Percentiles rank a stretch among this genome's conserved stretches.
phyloP scores from a whole-genome alignment of 1,140 invertebrate species.

The Saccostrea glomerata region DNA sequence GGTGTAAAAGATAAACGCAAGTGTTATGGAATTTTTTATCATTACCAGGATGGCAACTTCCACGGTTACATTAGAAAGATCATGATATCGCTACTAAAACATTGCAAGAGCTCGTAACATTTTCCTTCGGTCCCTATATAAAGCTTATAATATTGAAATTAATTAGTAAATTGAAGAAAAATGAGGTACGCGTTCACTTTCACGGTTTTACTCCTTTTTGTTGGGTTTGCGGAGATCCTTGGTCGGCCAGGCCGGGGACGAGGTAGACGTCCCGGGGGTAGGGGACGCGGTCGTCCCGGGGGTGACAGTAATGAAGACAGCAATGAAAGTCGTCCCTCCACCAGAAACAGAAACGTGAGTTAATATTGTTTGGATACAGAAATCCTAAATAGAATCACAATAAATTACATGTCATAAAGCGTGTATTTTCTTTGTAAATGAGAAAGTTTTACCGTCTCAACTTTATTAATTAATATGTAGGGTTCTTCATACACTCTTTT shows the following conservation, averaged over 20 bases:
- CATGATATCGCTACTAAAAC: background rate
- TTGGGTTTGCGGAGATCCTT: background rate
- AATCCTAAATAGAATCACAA: too few species aligned
- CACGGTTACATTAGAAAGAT: background rate
- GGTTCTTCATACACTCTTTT: too few species aligned
- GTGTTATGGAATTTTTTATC: background rate
- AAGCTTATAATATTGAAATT: background rate
- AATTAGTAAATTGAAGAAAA: background rate
- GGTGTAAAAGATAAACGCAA: background rate
- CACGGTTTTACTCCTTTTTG: background rate
- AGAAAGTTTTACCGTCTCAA: too few species aligned
- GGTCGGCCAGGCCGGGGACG: background rate
- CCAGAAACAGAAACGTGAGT: background rate
- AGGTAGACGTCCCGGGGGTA: background rate
- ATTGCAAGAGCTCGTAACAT: background rate
- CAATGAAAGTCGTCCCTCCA: background rate
- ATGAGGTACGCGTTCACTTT: conserved; percentile 1
- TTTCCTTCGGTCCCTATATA: background rate
- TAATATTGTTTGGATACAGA: background rate
- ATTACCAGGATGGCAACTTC: background rate
- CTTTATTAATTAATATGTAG: too few species aligned
- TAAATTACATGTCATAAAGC: too few species aligned
- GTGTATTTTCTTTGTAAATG: too few species aligned
- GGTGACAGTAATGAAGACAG: background rate
- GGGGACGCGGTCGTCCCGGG: background rate